phyloP scores from a whole-genome alignment of 1,140 invertebrate genomes.

The Hypothenemus hampei region DNA sequence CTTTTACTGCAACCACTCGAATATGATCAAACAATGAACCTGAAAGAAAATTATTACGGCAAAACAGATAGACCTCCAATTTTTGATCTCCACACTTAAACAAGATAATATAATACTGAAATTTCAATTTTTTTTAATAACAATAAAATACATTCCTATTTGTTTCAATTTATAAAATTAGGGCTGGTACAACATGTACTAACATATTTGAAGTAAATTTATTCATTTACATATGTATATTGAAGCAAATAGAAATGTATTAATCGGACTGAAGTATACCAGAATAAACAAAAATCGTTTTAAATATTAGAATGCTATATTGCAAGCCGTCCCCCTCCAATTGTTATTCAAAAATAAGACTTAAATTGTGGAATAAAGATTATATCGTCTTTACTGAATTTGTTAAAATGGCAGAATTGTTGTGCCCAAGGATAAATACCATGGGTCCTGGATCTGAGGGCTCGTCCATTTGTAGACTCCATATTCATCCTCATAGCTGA shows the following conservation, averaged over 20 bases:
- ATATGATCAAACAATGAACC: too few species aligned
- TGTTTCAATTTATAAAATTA: too few species aligned
- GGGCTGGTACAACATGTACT: too few species aligned
- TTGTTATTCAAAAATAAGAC: conserved; percentile 9
- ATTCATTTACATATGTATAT: too few species aligned
- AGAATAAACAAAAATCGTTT: conserved; percentile 8
- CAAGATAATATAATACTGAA: too few species aligned
- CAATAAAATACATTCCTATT: too few species aligned
- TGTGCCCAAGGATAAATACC: conserved; percentile 60
- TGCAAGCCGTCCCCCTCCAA: conserved; percentile 1
- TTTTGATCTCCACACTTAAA: too few species aligned
- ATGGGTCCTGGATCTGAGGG: conserved; percentile 54
- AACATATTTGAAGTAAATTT: too few species aligned
- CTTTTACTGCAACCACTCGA: too few species aligned
- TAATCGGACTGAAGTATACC: conserved; percentile 10
- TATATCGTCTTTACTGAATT: conserved; percentile 39
- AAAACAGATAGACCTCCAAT: too few species aligned
- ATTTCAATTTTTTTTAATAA: too few species aligned
- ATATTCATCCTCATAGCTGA: conserved; percentile 39
- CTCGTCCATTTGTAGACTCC: conserved; percentile 40
- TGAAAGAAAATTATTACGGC: too few species aligned
- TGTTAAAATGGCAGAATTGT: conserved; percentile 47
- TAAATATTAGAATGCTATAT: conserved; percentile 16
- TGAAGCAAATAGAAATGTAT: conserved; percentile 10
- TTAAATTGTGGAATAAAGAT: conserved; percentile 49